These are phyloP conservation scores for Temnothorax curvispinosus DNA, from an alignment of 1,140 invertebrate genomes.

Conservation along the genomic window DNA sequence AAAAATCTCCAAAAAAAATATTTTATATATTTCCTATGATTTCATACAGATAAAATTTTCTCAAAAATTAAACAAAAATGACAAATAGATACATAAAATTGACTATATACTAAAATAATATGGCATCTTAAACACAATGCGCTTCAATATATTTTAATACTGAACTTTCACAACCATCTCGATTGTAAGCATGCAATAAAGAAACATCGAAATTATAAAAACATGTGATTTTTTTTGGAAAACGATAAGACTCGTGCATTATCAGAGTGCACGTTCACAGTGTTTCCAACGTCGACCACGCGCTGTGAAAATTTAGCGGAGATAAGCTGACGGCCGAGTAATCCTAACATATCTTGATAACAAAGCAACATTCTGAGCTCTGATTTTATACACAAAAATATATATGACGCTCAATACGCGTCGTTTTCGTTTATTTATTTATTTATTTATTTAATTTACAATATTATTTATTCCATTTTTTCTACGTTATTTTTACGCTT, in stretches of 20 bases:
- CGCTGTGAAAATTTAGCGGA: constrained; percentile 1
- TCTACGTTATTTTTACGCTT: not conserved
- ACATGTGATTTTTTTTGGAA: constrained; percentile 2
- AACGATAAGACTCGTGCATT: constrained; percentile 11
- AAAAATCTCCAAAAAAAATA: not conserved
- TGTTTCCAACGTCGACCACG: not conserved
- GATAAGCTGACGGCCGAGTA: constrained; percentile 15
- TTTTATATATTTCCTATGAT: not conserved
- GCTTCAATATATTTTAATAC: not conserved
- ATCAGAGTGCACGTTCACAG: constrained; percentile 9
- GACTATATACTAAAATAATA: not conserved
- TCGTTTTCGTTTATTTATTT: not conserved
- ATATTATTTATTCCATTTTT: not conserved
- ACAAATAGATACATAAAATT: not conserved
- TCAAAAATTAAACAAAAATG: not conserved
- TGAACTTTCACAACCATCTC: not conserved
- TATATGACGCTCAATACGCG: not conserved
- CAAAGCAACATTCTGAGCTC: not conserved
- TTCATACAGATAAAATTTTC: not conserved
- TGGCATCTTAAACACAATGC: not conserved
- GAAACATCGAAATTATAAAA: not conserved
- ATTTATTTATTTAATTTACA: not conserved
- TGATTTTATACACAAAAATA: not conserved
- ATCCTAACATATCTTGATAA: constrained; percentile 7
- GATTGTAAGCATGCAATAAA: not conserved